Evolutionary conservation across 2,888 invertebrate species (phyloP), one percentile per base, ranked within the genome.

Genomic region (Aproaerema taeniolella): DNA sequence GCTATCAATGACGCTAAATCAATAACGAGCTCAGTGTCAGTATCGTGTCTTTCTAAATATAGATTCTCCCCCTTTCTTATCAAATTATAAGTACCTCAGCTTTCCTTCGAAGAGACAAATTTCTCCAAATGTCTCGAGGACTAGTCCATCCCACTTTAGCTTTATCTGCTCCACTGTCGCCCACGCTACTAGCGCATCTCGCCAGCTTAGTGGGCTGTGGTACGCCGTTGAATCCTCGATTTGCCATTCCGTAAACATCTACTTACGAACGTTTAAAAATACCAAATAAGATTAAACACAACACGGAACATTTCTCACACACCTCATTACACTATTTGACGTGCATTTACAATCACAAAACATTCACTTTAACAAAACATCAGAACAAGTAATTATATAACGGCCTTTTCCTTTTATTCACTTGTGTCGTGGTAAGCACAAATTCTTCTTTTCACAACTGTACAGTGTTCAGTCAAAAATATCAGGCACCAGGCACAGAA

Each of bases 121-220:
- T 86, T 52, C 86, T 73, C 86, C 86, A 86, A 60, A 86, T 80
- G 47, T 86, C 86, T 31, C 86, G 71, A 29, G 86, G 86, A 65
- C 83, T 85, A 13, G 74, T 79, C 86, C 86, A 86, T 52, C 80
- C 85, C 50, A 73, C 70, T 68, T 85, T 86, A 47, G 74, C 49
- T 67, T 81, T 86, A 64, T 85, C 85, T 52, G 62, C 51, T 37
- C 55, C 71, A 57, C 67, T 67, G 55, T 85, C 85, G 46, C 73
- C 76, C 41, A 85, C 86, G 54, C 72, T 82, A 55, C 86, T 86
- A 12, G 79, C 67, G 50, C 85, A 83, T 62, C 86, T 74, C 43
- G 67, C 57, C 52, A 86, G 53, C 59, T 81, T 86, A 38, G 67
- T 71, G 47, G 76, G 71, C 43, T 67, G 69, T 17, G 59, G 58